Evolutionary conservation across 2,797 vertebrate species (phyloP), one percentile per base, ranked within the genome.

Genomic region (Ctenosaura bakeri): DNA sequence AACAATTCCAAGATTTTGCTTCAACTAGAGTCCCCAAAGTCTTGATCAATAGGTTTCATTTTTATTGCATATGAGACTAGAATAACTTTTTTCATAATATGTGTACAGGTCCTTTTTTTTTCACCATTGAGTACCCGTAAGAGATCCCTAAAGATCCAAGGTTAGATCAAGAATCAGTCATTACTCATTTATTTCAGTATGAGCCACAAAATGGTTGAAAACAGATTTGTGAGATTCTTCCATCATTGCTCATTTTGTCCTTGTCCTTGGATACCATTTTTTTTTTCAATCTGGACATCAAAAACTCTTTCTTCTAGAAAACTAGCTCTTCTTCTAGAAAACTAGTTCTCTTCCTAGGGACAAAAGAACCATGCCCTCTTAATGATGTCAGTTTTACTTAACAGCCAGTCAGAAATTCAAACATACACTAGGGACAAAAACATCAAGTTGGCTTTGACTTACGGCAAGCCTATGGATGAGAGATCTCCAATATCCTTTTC

Each of bases 321-420:
- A 71, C 52, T 42, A 66, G 64, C 62, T 46, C 24, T 73, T 85
- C 66, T 85, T 20, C 42, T 22, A 83, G 42, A 85, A 85, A 73
- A 71, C 52, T 42, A 66, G 64, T 20, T 35, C 16, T 52, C 6
- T 78, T 6, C 26, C 56, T 79, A 79, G 5, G 7, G 14, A 62
- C 10, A 73, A n/a, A 73, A 24, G 59, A 62, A 83, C 59, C 22
- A 59, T 12, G 6, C 35, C 73, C 22, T 73, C 69, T 85, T 56
- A 59, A 86, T 24, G n/a, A 6, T 6, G 29, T 8, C 38, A 24
- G 14, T 73, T 85, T 86, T 76, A 56, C 38, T 24, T 84, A 6
- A 76, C 14, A 56, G 32, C 20, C 71, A 85, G 50, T 85, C 32
- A 38, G 50, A 73, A 85, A 85, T 85, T 73, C 50, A 73, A 85